Evolutionary conservation across 53 echinoderm and acorn worm species (phyloP).

Genomic region (Zoroaster sp.): DNA sequence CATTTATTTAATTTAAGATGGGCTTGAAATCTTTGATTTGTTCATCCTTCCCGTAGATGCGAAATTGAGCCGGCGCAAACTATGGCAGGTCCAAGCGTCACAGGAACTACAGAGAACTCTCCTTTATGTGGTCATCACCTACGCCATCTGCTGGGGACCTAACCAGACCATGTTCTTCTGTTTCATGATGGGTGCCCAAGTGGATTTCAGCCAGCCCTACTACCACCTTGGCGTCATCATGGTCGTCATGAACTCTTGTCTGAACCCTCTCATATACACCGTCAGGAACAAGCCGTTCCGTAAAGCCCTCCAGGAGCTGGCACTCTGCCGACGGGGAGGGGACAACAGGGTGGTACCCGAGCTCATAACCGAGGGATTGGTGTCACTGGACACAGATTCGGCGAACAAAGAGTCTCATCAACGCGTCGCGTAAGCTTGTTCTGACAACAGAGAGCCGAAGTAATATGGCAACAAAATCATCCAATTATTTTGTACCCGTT

Average conservation of each 20-base stretch:
- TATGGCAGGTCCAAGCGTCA: slow-evolving; percentile 35
- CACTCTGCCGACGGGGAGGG: not conserved
- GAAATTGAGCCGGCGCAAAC: not conserved
- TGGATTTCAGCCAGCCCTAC: slow-evolving; percentile 17
- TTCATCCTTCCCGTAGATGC: not conserved
- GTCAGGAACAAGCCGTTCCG: slow-evolving; percentile 36
- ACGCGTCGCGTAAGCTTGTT: not conserved
- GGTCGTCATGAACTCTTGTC: slow-evolving; percentile 19
- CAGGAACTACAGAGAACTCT: slow-evolving; percentile 23
- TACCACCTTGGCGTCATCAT: slow-evolving; percentile 35
- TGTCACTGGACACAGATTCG: not conserved
- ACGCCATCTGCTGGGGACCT: slow-evolving; percentile 38
- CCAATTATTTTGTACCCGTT: no score
- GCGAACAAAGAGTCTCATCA: no score
- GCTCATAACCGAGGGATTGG: not conserved
- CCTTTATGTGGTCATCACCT: slow-evolving; percentile 25
- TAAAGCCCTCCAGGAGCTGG: not conserved
- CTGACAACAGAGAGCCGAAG: no score
- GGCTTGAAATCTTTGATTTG: no score
- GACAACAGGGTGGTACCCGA: not conserved
- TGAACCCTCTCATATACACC: slow-evolving; percentile 53
- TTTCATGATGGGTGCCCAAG: not conserved
- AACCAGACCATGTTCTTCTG: slow-evolving; percentile 39
- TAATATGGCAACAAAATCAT: no score
- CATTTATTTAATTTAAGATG: no score